Evolutionary conservation across 2,888 invertebrate genomes (phyloP).

Genomic region (Orthonychiurus folsomi): DNA sequence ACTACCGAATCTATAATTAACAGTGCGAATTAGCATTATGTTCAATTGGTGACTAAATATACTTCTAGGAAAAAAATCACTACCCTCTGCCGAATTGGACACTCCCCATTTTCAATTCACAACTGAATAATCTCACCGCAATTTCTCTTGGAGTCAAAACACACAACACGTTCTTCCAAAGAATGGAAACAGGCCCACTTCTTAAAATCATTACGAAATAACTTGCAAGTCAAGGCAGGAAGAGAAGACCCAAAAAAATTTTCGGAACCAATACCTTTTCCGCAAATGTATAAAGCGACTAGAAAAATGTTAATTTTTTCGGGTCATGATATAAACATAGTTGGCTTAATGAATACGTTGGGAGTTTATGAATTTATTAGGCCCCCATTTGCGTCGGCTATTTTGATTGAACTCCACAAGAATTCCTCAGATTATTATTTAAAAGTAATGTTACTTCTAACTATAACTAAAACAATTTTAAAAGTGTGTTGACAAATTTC

Average conservation of each 20-base stretch:
- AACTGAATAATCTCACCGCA: not conserved
- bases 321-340: not conserved
- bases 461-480: no score
- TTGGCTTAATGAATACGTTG: not conserved
- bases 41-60: no score
- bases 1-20: no score
- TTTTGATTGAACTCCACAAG: not conserved
- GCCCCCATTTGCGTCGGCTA: not conserved
- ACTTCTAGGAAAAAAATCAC: no score
- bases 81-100: not conserved
- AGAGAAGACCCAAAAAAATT: not conserved
- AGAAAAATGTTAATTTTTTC: not conserved
- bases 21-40: no score
- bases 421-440: not conserved
- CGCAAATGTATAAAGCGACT: not conserved
- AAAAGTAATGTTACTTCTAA: not conserved
- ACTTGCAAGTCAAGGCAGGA: not conserved
- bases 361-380: not conserved
- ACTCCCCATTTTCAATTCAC: not conserved
- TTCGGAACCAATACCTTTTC: not conserved
- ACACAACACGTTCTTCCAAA: not conserved
- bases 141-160: not conserved
- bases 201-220: not conserved
- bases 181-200: not conserved
- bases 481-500: no score